Conservation (phyloP, 2,797 vertebrate species). For the Scyliorhinus canicula region DNA sequence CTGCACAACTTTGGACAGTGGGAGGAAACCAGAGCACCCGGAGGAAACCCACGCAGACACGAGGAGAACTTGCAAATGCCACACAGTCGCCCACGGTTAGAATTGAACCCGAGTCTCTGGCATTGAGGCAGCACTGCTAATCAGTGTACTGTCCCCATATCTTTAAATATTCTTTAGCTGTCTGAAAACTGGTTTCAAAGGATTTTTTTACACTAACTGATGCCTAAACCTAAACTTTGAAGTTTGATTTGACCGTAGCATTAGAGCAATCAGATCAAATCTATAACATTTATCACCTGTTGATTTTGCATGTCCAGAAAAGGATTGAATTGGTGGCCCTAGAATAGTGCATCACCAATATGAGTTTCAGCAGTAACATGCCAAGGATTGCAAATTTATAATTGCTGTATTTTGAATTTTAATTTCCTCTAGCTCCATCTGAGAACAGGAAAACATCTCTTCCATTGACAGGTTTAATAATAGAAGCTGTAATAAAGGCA, state of each 20-base stretch:
- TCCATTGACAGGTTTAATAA: neutral
- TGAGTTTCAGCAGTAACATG: neutral
- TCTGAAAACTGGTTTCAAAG: neutral
- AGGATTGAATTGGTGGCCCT: neutral
- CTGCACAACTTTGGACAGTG: no score
- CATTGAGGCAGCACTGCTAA: no score
- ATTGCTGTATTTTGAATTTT: neutral
- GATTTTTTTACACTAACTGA: neutral
- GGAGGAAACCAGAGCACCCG: no score
- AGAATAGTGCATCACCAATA: neutral
- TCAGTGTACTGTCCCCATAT: no score
- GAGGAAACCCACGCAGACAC: no score
- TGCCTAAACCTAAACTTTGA: neutral
- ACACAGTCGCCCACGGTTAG: no score
- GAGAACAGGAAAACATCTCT: neutral
- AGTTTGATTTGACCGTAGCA: neutral
- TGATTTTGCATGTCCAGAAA: neutral
- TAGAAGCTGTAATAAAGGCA: neutral
- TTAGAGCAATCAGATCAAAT: neutral
- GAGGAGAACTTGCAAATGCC: no score
- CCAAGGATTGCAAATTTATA: neutral
- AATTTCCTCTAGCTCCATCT: neutral
- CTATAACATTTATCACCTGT: neutral
- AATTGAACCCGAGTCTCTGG: no score
- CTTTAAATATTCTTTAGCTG: neutral